Evolutionary conservation across 2,113 vertebrate species (phyloP).

Genomic region (Andinoacara biseriatus): DNA sequence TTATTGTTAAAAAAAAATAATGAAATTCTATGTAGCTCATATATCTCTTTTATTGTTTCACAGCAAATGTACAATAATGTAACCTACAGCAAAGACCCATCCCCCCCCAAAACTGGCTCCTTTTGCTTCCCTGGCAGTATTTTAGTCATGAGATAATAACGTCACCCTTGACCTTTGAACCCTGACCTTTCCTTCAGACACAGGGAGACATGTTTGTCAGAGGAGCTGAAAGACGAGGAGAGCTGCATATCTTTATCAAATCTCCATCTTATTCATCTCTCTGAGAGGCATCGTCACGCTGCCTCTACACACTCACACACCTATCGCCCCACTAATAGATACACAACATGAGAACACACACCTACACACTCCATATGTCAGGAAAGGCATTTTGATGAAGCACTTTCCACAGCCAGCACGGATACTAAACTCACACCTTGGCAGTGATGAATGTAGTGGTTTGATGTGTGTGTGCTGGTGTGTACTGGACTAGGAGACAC

Average conservation of each 20-base stretch:
- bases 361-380: constrained; percentile 49
- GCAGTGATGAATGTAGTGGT: constrained; percentile 58
- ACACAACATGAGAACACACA: constrained; percentile 13
- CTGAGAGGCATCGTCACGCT: constrained; percentile 38
- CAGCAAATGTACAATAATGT: neutral
- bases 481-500: constrained; percentile 1
- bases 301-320: constrained; percentile 1
- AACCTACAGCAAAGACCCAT: neutral
- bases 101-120: neutral
- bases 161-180: constrained; percentile 38
- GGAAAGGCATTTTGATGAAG: constrained; percentile 61
- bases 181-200: neutral
- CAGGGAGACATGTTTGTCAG: constrained; percentile 10
- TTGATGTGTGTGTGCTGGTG: neutral
- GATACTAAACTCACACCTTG: constrained; percentile 54
- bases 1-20: neutral
- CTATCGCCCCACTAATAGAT: constrained; percentile 8
- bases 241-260: constrained; percentile 30
- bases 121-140: neutral
- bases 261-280: constrained; percentile 43
- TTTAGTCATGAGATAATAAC: constrained; percentile 21
- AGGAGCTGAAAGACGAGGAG: neutral
- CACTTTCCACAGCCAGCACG: constrained; percentile 43
- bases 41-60: neutral
- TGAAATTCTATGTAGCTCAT: neutral